Conservation (phyloP, 2,888 invertebrate genomes). For the Stratiomys singularior region DNA sequence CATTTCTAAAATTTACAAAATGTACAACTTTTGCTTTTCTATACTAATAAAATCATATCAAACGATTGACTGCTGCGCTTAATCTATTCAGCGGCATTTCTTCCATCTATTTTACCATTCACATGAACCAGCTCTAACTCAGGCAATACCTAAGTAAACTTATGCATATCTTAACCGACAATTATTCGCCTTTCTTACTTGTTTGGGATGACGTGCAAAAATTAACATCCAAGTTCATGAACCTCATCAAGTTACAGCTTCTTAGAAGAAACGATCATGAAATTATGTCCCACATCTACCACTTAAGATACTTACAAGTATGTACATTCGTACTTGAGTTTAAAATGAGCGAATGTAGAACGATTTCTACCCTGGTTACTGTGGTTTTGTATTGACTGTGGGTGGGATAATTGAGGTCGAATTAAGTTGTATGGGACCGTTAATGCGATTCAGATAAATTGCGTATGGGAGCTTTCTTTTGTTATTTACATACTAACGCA, state of each 20-base stretch:
- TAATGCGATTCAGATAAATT: not conserved
- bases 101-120: not conserved
- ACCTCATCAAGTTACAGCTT: conserved; percentile 5
- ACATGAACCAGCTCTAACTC: not conserved
- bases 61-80: not conserved
- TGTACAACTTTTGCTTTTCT: conserved; percentile 12
- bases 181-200: conserved; percentile 8
- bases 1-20: too few species aligned
- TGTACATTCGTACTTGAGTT: not conserved
- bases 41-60: not conserved
- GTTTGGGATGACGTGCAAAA: conserved; percentile 22
- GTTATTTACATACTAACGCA: not conserved
- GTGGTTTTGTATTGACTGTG: not conserved
- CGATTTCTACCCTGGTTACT: conserved; percentile 16
- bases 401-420: not conserved
- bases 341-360: conserved; percentile 12
- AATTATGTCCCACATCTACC: conserved; percentile 19
- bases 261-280: conserved; percentile 8
- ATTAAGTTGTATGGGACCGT: not conserved
- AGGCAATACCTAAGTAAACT: not conserved
- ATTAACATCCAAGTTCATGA: conserved; percentile 31
- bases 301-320: not conserved
- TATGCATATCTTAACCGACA: conserved; percentile 1
- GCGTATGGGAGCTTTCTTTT: not conserved
- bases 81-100: not conserved